Base-by-base conservation (phyloP, 2,113 vertebrate species). In the Pomatorhinus ruficollis region DNA sequence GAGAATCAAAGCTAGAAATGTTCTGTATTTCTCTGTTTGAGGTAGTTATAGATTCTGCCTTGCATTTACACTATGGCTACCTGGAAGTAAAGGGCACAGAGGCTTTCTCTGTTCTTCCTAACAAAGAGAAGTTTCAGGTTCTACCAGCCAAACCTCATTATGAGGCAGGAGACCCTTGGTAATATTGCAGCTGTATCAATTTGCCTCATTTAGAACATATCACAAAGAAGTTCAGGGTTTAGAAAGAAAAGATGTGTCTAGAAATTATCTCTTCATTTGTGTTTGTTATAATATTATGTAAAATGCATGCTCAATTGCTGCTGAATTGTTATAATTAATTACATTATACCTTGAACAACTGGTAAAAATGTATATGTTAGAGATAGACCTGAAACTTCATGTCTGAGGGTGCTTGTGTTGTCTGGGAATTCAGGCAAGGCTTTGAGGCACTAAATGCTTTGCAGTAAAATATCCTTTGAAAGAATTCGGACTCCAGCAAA, bases 291-390 rank as follows among this genome's bases (percentile, higher is more conserved):
- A 91, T 94, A 95, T 50, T 92, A 27, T 95, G 52, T 95, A 91
- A 95, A 97, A 74, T 97, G 79, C 88, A 97, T 87, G 87, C 90
- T 96, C 89, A 94, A 90, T 96, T 97, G 83, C 89, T 94, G 83
- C 90, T 91, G 82, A 95, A 94, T 95, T 97, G 93, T 89, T 97
- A 3, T 91, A 89, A 91, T 97, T 96, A 97, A 97, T 97, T 97
- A 77, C 76, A 90, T 71, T 96, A 54, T 78, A 94, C 69, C 57
- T 95, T 94, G 75, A 94, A 59, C 71, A 91, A 93, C 60, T 93
- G 83, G 59, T 92, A 89, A 92, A 93, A 97, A 89, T 45, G 8
- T 64, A 42, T 70, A 15, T 9, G 2, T 76, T 90, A 75, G 84
- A 96, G 47, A 47, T 71, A 42, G 75, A 87, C 78, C 28, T 40